Base-by-base conservation (phyloP, 2,797 vertebrate species). In the Hoplostethus atlanticus region DNA sequence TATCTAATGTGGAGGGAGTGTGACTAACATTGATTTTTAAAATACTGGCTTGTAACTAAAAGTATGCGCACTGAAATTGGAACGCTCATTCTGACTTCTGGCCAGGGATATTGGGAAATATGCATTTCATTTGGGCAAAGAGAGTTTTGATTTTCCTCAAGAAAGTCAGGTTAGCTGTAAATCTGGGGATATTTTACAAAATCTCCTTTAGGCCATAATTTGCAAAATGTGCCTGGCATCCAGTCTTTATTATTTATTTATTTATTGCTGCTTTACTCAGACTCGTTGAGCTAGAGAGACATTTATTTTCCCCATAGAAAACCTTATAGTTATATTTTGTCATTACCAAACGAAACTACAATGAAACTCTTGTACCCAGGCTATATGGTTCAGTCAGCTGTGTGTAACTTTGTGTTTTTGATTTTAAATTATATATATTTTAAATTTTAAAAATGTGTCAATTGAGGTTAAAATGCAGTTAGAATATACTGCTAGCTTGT, bases 221-320 rank as follows among this genome's bases (percentile, higher is more conserved):
- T 34, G 21, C 21, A 47, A 67, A 71, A 77, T 71, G 57, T 55
- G 58, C 60, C 57, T 40, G 64, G 48, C 46, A 66, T 68, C n/a
- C 17, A 54, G 4, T 60, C 42, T 46, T 52, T 12, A 25, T 53
- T 28, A 53, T 53, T 28, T 11, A 10, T 53, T 28, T 2, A 1
- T 21, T 52, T 52, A 7, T 25, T 52, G 13, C 46, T 5, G 25
- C 3, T 21, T 52, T 21, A 25, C 50, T 52, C 21, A 12, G 17
- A 4, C 10, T 40, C 10, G 10, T 11, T 40, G 38, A 40, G 10
- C 38, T 11, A 9, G 38, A 40, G 38, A 40, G 38, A 40, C 38
- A 36, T 6, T 36, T 36, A 2, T 11, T 40, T 42, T 42, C 12
- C 12, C 10, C 10, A 42, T 42, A 42, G 40, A 42, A 10, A 42